Conservation (phyloP, 2,888 invertebrate genomes). For the Agriotes lineatus region DNA sequence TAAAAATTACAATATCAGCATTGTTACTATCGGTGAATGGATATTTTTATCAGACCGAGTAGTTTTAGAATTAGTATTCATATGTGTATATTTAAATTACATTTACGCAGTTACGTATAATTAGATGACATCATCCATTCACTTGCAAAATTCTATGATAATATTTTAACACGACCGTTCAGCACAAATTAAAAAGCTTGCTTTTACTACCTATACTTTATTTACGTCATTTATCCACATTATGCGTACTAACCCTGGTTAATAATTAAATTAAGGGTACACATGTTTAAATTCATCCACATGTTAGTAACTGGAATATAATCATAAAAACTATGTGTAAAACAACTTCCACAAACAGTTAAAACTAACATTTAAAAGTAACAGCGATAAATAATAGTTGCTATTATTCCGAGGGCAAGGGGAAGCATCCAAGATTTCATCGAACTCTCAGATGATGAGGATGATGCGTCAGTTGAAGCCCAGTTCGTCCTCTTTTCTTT, state of each 20-base stretch:
- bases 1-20: no score
- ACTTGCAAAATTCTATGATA: no score
- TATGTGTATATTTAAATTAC: no score
- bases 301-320: neutral
- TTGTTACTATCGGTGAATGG: no score
- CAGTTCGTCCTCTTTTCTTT: conserved; percentile 69
- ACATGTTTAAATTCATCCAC: neutral
- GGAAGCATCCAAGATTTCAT: conserved; percentile 77
- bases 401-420: conserved; percentile 72
- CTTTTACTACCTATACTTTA: conserved; percentile 21
- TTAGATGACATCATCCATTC: no score
- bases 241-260: neutral
- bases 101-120: no score
- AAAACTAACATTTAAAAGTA: conserved; percentile 64
- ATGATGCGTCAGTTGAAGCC: conserved; percentile 55
- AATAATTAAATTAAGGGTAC: neutral
- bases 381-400: conserved; percentile 75
- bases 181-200: no score
- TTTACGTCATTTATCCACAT: conserved; percentile 11
- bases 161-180: no score
- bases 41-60: no score
- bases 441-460: conserved; percentile 57
- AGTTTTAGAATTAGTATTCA: no score
- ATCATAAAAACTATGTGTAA: neutral
- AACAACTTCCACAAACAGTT: neutral